Conservation (phyloP, 2,888 invertebrate genomes). For the Limnephilus auricula region DNA sequence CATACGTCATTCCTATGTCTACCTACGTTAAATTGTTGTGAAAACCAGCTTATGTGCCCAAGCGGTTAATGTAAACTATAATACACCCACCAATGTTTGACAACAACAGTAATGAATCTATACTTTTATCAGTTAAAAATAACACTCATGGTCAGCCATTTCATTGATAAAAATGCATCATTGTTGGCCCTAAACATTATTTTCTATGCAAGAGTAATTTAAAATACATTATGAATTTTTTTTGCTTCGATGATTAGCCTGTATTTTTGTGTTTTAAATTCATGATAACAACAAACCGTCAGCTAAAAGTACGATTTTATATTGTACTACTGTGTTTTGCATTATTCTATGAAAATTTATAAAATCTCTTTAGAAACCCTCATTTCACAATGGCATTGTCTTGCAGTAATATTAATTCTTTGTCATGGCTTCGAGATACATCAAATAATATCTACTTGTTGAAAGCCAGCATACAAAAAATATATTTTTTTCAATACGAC, state of each 20-base stretch:
- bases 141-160: too few species aligned
- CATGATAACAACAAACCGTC: background rate
- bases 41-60: too few species aligned
- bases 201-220: background rate
- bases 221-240: background rate
- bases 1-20: too few species aligned
- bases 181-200: background rate
- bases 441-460: too few species aligned
- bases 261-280: background rate
- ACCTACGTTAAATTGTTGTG: too few species aligned
- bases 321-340: background rate
- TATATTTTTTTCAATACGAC: too few species aligned
- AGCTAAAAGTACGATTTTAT: background rate
- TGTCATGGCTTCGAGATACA: too few species aligned
- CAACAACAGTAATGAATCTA: background rate
- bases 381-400: background rate
- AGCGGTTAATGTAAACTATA: too few species aligned
- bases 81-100: too few species aligned
- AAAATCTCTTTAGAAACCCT: background rate
- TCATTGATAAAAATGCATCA: background rate
- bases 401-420: background rate
- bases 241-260: background rate
- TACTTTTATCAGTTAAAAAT: background rate
- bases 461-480: too few species aligned
- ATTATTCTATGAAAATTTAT: background rate